Conservation (phyloP, 2,888 invertebrate genomes). For the Athalia cordata region DNA sequence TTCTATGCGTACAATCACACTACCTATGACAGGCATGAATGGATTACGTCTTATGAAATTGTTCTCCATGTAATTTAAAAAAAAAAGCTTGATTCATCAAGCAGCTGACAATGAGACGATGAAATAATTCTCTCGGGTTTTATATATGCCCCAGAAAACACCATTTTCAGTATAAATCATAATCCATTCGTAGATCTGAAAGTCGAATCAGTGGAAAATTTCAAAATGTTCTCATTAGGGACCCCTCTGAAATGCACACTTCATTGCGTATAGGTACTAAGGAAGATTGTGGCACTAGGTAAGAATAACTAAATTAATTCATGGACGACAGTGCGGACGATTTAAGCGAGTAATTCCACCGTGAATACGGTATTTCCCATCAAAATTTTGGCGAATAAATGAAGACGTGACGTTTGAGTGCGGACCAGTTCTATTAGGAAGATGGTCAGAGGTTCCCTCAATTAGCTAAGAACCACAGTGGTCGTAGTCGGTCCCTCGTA, state of each 20-base stretch:
- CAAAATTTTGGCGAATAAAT: conserved; percentile 20
- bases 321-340: too few relatives aligned
- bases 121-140: neutral
- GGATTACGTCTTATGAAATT: too few relatives aligned
- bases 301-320: too few relatives aligned
- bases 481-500: conserved; percentile 11
- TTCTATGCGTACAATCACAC: too few relatives aligned
- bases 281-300: too few relatives aligned
- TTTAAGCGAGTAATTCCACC: too few relatives aligned
- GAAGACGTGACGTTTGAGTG: conserved; percentile 13
- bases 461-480: conserved; percentile 29
- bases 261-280: too few relatives aligned
- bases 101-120: too few relatives aligned
- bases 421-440: conserved; percentile 18
- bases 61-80: too few relatives aligned
- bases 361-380: conserved; percentile 3
- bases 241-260: neutral
- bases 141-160: neutral
- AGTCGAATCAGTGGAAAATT: neutral
- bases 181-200: neutral
- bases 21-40: too few relatives aligned
- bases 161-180: neutral
- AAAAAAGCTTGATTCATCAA: too few relatives aligned
- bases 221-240: neutral
- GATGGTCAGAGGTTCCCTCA: conserved; percentile 20